Base-by-base conservation (phyloP, 2,797 vertebrate genomes). In the Luscinia luscinia region DNA sequence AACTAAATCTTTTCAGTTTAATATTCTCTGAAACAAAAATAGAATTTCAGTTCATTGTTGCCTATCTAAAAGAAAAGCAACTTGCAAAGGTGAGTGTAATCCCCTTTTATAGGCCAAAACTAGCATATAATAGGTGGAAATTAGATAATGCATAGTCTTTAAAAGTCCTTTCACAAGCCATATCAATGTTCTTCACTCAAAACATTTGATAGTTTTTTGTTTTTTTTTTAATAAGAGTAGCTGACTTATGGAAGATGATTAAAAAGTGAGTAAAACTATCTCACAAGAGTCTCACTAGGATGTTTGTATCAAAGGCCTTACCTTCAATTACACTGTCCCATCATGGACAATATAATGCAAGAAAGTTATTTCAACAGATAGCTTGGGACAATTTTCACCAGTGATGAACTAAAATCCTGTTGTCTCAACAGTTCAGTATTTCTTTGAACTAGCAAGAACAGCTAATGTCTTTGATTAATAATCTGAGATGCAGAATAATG, bases 1-100 rank as follows among this genome's bases (percentile, higher is more conserved):
- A 95, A 95, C 45, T 82, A 95, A 94, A 40, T 84, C 28, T 96
- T 91, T 90, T 96, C 58, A 94, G 63, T 91, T 96, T 70, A 93
- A 91, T 95, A 95, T 82, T 91, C 70, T 96, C 76, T 88, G 38
- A 96, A 94, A 92, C 43, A 94, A 90, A 97, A 94, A 94, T 90
- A 96, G 93, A 84, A 95, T 93, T 96, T 96, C 80, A 94, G 82
- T 79, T 83, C 64, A 70, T 63, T 54, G 81, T 93, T 96, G 84
- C 93, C 91, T 89, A 79, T 81, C 48, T 77, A 95, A 95, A 95
- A 66, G 92, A 89, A 92, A 96, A 97, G 96, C 64, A 94, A 96
- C 88, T 49, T 68, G 74, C 85, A 90, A 89, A 94, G 52, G 30
- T 89, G 82, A 94, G 58, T 62, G 46, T 88, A 32, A 57, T 77